phyloP scores from a whole-genome alignment of 2,797 vertebrate genomes.

The Sciurus carolinensis region DNA sequence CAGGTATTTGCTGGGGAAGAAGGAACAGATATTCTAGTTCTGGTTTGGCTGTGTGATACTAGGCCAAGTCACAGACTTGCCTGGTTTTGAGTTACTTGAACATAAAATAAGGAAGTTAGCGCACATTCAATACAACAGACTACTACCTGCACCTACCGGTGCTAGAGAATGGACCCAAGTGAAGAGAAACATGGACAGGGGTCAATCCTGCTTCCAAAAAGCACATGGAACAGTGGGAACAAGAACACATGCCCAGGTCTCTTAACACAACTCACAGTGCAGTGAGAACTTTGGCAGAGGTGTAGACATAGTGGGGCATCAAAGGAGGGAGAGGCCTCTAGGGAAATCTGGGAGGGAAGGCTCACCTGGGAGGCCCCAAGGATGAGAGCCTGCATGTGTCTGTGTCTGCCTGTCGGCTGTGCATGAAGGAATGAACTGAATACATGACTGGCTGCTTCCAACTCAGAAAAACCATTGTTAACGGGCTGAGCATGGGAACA shows the following conservation, averaged over 20 bases:
- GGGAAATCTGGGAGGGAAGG: background rate
- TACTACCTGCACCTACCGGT: background rate
- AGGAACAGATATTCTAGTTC: background rate
- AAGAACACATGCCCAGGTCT: background rate
- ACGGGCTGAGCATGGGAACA: background rate
- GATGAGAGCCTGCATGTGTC: background rate
- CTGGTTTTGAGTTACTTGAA: constrained; percentile 10
- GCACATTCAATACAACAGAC: background rate
- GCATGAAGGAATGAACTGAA: background rate
- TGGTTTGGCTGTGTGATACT: background rate
- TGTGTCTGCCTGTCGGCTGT: too few species aligned
- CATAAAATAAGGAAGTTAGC: background rate
- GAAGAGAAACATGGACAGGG: background rate
- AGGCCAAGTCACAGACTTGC: background rate
- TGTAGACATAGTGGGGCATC: too few species aligned
- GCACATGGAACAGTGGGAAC: background rate
- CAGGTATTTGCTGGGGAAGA: background rate
- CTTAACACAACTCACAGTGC: background rate
- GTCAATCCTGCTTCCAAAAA: background rate
- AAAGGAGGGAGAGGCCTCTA: background rate
- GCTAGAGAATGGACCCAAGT: background rate
- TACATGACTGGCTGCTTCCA: background rate
- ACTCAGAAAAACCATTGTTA: background rate
- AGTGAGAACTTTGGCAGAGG: background rate
- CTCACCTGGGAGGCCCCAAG: background rate